Evolutionary conservation across 2,797 vertebrate genomes (phyloP).

Genomic region (Acipenser ruthenus): DNA sequence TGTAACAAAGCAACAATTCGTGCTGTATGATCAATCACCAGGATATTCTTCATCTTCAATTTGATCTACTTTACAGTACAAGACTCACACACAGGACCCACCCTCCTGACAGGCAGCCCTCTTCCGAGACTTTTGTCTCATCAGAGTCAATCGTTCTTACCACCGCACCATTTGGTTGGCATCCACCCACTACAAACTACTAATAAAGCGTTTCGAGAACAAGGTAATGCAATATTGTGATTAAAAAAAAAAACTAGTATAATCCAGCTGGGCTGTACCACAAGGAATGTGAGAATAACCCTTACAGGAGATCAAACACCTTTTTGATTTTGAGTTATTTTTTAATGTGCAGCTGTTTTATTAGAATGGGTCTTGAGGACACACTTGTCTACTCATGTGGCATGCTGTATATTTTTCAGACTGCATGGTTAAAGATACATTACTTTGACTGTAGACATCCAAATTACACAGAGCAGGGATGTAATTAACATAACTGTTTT

Average conservation of each 20-base stretch:
- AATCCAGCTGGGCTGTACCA: slow-evolving; percentile 27
- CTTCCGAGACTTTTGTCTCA: background rate
- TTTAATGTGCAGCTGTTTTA: background rate
- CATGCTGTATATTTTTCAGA: too few relatives aligned
- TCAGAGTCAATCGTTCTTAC: background rate
- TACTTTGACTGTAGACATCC: too few relatives aligned
- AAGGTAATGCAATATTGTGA: slow-evolving; percentile 20
- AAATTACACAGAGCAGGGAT: too few relatives aligned
- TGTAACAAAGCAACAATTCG: too few relatives aligned
- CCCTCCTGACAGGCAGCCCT: too few relatives aligned
- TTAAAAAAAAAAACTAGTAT: slow-evolving; percentile 26
- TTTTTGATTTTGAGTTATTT: slow-evolving; percentile 27
- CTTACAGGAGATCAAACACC: slow-evolving; percentile 28
- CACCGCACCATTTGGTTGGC: background rate
- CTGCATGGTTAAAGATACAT: too few relatives aligned
- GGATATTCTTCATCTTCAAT: too few relatives aligned
- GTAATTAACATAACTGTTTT: too few relatives aligned
- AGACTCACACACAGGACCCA: too few relatives aligned
- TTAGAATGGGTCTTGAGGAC: background rate
- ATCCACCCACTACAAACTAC: background rate
- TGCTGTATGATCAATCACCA: too few relatives aligned
- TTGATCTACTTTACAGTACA: too few relatives aligned
- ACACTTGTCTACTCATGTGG: background rate
- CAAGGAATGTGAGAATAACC: slow-evolving; percentile 35
- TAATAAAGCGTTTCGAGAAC: slow-evolving; percentile 16